Evolutionary conservation across 2,113 vertebrate genomes (phyloP), one percentile per base, ranked within the genome.

Genomic region (Zosterops borbonicus): DNA sequence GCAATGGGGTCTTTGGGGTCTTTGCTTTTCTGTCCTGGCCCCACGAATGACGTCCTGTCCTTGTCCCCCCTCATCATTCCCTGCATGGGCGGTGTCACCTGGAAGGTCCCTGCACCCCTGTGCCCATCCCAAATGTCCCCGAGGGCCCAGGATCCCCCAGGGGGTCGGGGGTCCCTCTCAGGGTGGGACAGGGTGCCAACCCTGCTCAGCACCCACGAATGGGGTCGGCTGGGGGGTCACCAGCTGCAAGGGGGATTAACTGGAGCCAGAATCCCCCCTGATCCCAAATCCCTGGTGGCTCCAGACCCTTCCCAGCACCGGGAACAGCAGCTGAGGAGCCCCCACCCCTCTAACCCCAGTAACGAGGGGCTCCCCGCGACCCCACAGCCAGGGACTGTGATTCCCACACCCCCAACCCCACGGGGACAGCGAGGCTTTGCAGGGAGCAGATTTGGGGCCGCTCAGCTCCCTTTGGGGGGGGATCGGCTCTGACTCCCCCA

Each of bases 81-180:
- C 33, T 6, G 25, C 7, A 0, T 0, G 14, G 3, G 2, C 0
- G 6, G 44, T 24, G n/a, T 19, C 33, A 0, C 37, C 59, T 2
- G 0, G 6, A 18, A 18, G 44, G 49, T 33, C 5, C 14, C 49
- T 11, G 47, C 1, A 2, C 27, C 21, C 21, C 56, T 5, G 23
- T 20, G 17, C 16, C 39, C 37, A 23, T 5, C 62, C 35, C 52
- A 14, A 28, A 49, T 2, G 8, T 28, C 42, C 23, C 79, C 1
- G 44, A 41, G 29, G 6, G 39, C 69, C 12, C 82, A 12, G 41
- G 27, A 14, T 5, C 16, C 1, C 39, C 47, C 8, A 0, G 19
- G 14, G 64, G 59, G 33, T 18, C 2, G 0, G 6, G 17, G 56
- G 12, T 28, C 56, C 67, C 68, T 23, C 20, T 6, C 16, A 5